Base-by-base conservation (phyloP, 2,797 vertebrate genomes). In the Nannoperca obscura region DNA sequence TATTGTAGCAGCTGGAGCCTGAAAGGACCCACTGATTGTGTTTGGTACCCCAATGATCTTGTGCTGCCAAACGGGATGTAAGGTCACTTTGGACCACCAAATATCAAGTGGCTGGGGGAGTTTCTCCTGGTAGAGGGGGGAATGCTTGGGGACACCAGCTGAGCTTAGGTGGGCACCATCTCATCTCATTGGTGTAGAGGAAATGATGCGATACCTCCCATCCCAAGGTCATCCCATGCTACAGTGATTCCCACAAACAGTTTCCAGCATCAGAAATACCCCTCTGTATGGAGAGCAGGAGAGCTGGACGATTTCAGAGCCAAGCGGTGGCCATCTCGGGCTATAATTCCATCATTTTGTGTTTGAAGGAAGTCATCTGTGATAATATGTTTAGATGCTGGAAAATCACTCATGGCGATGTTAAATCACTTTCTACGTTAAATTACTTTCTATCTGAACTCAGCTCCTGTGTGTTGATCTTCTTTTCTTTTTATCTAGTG, bases 191-290 rank as follows among this genome's bases (percentile, higher is more conserved):
- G 89, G 86, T 67, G 78, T 50, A 57, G 77, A 83, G 89, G 88
- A 93, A 94, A 92, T 93, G 92, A 91, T 93, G 91, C 85, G 80
- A 77, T 78, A 15, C 86, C 82, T 90, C 84, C 91, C 89, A 90
- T 92, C 81, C 88, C 92, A 92, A 93, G 92, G 92, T 93, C 91
- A 93, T 92, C 88, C 89, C 88, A 91, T 89, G 92, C 89, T 93
- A 91, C 88, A 89, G 81, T 90, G 90, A 80, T 83, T 90, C 84
- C 86, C 78, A 60, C 85, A 90, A 88, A 92, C 91, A 78, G 80
- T 83, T 88, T 84, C 80, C 85, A 72, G 75, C 76, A 76, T 83
- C 79, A 20, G 84, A 79, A 78, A 87, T 76, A 57, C 74, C 65
- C 54, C 5, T 52, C 78, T 70, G 76, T 67, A 81, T 58, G 49